These are phyloP conservation scores for Gymnothorax reevesii DNA, from an alignment of 2,797 vertebrate species.

Conservation along the genomic window DNA sequence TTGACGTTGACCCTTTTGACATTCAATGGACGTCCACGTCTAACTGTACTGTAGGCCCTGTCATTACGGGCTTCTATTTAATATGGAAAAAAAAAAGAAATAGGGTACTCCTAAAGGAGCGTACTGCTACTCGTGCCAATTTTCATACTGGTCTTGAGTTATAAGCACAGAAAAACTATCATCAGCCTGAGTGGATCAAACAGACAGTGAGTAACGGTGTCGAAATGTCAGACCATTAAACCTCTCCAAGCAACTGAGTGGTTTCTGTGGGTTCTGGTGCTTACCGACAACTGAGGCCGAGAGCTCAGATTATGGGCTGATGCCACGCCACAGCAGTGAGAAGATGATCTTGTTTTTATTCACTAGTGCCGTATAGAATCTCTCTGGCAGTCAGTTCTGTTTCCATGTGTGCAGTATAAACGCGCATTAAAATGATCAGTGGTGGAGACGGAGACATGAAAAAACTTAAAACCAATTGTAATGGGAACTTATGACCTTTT, in stretches of 20 bases:
- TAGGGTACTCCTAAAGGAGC: neutral
- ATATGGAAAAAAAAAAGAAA: neutral
- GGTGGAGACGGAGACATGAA: neutral
- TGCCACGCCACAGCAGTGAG: neutral
- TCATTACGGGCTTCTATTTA: neutral
- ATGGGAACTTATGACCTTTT: neutral
- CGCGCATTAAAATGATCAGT: neutral
- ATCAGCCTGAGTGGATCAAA: neutral
- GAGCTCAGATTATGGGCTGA: neutral
- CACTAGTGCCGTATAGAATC: neutral
- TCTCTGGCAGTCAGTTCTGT: neutral
- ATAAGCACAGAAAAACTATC: slow-evolving; percentile 6
- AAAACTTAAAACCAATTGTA: neutral
- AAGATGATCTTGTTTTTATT: neutral
- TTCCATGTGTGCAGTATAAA: neutral
- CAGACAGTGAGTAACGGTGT: slow-evolving; percentile 1
- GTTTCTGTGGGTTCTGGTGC: neutral
- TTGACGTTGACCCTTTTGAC: neutral
- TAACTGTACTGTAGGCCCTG: neutral
- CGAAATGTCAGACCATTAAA: slow-evolving; percentile 3
- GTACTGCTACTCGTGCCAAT: neutral
- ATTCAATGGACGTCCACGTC: neutral
- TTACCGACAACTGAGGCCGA: neutral
- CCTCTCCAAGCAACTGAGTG: slow-evolving; percentile 3
- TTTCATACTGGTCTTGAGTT: neutral